Evolutionary conservation across 2,113 vertebrate genomes (phyloP).

Genomic region (Ardeotis arabs): DNA sequence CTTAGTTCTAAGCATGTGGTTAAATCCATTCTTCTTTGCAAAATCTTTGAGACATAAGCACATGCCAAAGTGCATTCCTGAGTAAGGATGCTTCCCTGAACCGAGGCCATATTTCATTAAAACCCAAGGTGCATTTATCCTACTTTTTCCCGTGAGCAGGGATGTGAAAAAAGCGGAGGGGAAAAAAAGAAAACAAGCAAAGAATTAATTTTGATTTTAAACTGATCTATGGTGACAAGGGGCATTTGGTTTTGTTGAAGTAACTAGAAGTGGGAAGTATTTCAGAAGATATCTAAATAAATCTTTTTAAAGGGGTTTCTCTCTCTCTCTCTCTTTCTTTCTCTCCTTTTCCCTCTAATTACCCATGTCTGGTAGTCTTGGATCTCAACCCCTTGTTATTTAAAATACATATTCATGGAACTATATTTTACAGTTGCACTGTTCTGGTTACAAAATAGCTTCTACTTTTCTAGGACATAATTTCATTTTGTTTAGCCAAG

Average conservation of each 20-base stretch:
- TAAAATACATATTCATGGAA: slow-evolving; percentile 79
- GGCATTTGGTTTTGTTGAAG: slow-evolving; percentile 59
- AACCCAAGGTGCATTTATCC: slow-evolving; percentile 61
- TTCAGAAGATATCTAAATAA: slow-evolving; percentile 67
- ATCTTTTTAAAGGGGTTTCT: slow-evolving; percentile 54
- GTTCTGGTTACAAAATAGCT: slow-evolving; percentile 80
- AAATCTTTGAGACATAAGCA: slow-evolving; percentile 54
- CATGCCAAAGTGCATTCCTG: slow-evolving; percentile 58
- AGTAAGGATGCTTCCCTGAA: slow-evolving; percentile 66
- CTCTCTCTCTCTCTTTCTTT: not conserved
- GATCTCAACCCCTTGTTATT: slow-evolving; percentile 70
- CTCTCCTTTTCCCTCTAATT: slow-evolving; percentile 60
- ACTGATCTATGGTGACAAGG: slow-evolving; percentile 57
- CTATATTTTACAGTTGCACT: slow-evolving; percentile 77
- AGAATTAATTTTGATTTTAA: slow-evolving; percentile 61
- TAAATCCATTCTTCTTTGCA: slow-evolving; percentile 57
- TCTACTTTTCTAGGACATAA: slow-evolving; percentile 81
- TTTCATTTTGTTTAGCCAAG: slow-evolving; percentile 82
- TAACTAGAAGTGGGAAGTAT: slow-evolving; percentile 56
- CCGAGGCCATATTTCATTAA: slow-evolving; percentile 47
- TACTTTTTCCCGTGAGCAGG: not conserved
- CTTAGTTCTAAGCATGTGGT: slow-evolving; percentile 61
- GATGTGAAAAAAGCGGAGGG: not conserved
- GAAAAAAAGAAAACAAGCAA: slow-evolving; percentile 25
- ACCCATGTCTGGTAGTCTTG: slow-evolving; percentile 65